Percentiles rank a stretch among this genome's conserved stretches.
Evolutionary conservation across 2,113 vertebrate genomes (phyloP).

Genomic region (Scopus umbretta): DNA sequence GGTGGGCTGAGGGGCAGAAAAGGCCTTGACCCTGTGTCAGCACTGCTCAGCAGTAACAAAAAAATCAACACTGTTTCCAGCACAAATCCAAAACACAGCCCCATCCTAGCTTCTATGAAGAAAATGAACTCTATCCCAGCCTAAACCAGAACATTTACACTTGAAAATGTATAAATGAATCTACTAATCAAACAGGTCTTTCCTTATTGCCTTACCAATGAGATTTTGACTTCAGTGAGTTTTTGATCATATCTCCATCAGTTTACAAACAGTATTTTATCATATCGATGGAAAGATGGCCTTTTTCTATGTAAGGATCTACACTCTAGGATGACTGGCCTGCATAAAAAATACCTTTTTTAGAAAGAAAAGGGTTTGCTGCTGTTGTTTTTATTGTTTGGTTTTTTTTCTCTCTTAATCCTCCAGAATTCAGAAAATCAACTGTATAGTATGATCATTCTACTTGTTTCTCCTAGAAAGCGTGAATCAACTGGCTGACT

Average conservation of each 20-base stretch:
- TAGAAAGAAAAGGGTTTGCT: background rate
- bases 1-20: too few relatives aligned
- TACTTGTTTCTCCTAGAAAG: background rate
- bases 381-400: background rate
- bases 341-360: background rate
- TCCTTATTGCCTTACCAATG: background rate
- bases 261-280: background rate
- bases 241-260: background rate
- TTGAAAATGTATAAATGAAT: background rate
- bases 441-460: background rate
- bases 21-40: too few relatives aligned
- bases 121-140: too few relatives aligned
- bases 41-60: too few relatives aligned
- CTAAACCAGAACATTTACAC: too few relatives aligned
- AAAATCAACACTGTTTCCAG: too few relatives aligned
- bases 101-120: too few relatives aligned
- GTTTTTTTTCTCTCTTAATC: background rate
- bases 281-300: background rate
- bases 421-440: background rate
- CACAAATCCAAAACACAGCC: too few relatives aligned
- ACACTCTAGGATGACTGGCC: background rate
- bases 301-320: background rate
- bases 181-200: background rate
- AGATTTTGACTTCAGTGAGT: background rate
- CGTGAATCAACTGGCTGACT: background rate